Percentiles rank a stretch among this genome's conserved stretches.
These are phyloP conservation scores for Phoeniculus purpureus DNA, from an alignment of 2,797 vertebrate species.

Conservation along the genomic window DNA sequence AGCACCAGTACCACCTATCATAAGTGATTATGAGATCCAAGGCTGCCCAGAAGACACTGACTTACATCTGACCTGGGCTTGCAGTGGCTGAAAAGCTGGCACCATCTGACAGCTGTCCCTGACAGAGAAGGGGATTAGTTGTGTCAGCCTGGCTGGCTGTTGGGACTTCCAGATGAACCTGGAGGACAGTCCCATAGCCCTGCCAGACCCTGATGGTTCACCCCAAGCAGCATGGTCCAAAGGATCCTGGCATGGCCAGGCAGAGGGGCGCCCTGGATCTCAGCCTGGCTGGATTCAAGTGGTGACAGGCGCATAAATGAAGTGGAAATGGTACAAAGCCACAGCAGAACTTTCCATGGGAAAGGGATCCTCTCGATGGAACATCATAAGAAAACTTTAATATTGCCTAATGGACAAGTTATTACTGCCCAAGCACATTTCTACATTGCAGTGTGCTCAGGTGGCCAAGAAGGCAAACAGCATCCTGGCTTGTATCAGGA, in stretches of 20 bases:
- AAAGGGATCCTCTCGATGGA: not conserved
- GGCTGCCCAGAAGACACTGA: not conserved
- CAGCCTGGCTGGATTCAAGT: not conserved
- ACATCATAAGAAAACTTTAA: not conserved
- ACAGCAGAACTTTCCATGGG: accelerated
- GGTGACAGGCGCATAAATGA: not conserved
- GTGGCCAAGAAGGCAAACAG: too few species aligned
- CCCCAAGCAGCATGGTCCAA: accelerated
- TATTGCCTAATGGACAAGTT: not conserved
- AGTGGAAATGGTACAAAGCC: not conserved
- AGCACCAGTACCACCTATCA: not conserved
- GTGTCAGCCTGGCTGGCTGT: not conserved
- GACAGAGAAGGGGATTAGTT: not conserved
- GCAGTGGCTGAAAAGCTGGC: not conserved
- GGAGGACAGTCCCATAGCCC: not conserved
- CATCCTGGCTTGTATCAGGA: too few species aligned
- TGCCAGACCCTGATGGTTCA: accelerated
- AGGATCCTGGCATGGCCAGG: accelerated
- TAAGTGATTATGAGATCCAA: not conserved
- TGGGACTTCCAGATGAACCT: not conserved
- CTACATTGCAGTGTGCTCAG: not conserved
- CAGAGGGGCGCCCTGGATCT: accelerated
- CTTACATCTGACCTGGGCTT: not conserved
- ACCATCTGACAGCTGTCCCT: not conserved
- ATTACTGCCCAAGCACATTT: not conserved